Base-by-base conservation (phyloP, 2,113 vertebrate genomes). In the Channa maculata region DNA sequence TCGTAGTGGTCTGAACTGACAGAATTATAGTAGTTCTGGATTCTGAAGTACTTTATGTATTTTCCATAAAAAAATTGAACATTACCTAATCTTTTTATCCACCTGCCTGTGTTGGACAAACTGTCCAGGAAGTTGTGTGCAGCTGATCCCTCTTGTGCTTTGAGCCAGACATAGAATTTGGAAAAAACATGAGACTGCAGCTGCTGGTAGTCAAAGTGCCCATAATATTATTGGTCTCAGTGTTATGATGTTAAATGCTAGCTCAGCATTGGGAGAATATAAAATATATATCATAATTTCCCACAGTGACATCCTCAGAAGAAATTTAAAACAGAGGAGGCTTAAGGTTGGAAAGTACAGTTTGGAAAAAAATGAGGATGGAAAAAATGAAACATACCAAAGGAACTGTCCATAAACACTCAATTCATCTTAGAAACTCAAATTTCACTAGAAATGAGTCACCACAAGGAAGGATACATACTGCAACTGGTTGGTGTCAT, bases 81-180 rank as follows among this genome's bases (percentile, higher is more conserved):
- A 38, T 53, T 15, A n/a, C 37, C 5, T 34, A 63, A 46, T 66
- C 39, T 51, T 34, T 44, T 58, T 37, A 5, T 68, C 49, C 61
- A 77, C 14, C 11, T 72, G 66, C 5, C 13, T 45, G 13, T 66
- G 62, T 65, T 77, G 50, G 51, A 76, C 34, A 70, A 59, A 24
- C 54, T 72, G 24, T 69, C 38, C 12, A 43, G 63, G 52, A 78
- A 77, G 38, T 52, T 64, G 51, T 15, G n/a, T 71, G 14, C 11
- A 63, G 55, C 38, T 78, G 48, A 77, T 72, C 48, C 48, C 61
- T 68, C 12, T 60, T 60, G 68, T 60, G 73, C 58, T 36, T 61
- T 55, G n/a, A 57, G 39, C 44, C 13, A 60, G 46, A 44, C 24
- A 45, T 54, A 67, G 57, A 73, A 74, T 79, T 65, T 61, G 6